These are phyloP conservation scores for Epinephelus malabaricus DNA, from an alignment of 2,797 vertebrate genomes.

Conservation along the genomic window DNA sequence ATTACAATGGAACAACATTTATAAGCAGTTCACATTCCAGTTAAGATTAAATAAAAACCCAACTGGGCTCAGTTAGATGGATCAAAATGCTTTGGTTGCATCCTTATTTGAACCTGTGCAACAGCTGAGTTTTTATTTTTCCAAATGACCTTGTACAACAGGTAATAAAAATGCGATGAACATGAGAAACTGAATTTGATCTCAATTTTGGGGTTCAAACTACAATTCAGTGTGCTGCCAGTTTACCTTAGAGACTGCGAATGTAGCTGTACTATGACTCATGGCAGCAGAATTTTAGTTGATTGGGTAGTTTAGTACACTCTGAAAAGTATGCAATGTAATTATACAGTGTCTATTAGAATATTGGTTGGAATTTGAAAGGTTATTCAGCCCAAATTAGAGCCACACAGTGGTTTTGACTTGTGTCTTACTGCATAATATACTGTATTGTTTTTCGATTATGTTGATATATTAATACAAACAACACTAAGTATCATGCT, in stretches of 20 bases:
- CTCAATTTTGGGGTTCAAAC: background rate
- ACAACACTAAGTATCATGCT: background rate
- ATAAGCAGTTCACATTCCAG: conserved; percentile 10
- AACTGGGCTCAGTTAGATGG: background rate
- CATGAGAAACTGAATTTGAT: background rate
- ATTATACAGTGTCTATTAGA: background rate
- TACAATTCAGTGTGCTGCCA: background rate
- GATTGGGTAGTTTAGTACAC: background rate
- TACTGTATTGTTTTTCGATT: background rate
- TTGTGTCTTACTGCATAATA: background rate
- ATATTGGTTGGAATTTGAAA: background rate
- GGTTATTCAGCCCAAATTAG: background rate
- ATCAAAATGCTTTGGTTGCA: background rate
- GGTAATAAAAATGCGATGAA: background rate
- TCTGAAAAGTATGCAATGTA: conserved; percentile 6
- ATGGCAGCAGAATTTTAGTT: conserved; percentile 1
- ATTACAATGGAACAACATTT: background rate
- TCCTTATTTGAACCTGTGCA: background rate
- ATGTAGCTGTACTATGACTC: background rate
- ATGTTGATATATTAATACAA: background rate
- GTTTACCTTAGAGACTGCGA: background rate
- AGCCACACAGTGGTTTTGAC: background rate
- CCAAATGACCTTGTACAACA: background rate
- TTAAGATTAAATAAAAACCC: conserved; percentile 4
- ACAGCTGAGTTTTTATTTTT: background rate